Evolutionary conservation across 2,888 invertebrate species (phyloP), one percentile per base, ranked within the genome.

Genomic region (Heliconius erato): DNA sequence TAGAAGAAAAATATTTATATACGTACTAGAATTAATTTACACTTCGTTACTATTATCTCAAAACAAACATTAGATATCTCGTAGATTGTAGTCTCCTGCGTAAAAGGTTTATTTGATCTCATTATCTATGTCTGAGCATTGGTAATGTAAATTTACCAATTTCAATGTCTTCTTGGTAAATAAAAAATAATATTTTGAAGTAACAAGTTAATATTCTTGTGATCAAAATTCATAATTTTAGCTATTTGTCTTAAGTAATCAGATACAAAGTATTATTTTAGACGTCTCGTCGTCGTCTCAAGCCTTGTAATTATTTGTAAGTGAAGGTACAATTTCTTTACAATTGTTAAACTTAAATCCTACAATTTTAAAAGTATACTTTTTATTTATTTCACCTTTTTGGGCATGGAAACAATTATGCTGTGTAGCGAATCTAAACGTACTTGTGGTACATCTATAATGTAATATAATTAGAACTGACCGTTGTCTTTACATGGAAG

Each of bases 11-110:
- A n/a, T 26, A 72, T 72, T 72, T 26, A 44, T 7, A 19, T 44
- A 26, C 40, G 12, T 68, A 68, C 23, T 54, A 35, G 40, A 74
- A 81, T 65, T 67, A 84, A 83, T 80, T 80, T 71, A 82, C 83
- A 79, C 68, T 71, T 71, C n/a, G 69, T 82, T 77, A 74, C 79
- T 83, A 82, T 84, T 86, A 86, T 86, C 86, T 74, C n/a, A 74
- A 79, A 80, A 80, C 79, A 85, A 85, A 86, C 78, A 84, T 79
- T 69, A 80, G 68, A 81, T 83, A 82, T 82, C 80, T 85, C 65
- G 82, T 77, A 82, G 79, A 79, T 76, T 79, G 44, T 65, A 71
- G 40, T 68, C 81, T 82, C 77, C 79, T 76, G 72, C 81, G 84
- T 63, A 80, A 82, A 82, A 74, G 77, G 83, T 77, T 82, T 82